phyloP scores from a whole-genome alignment of 2,797 vertebrate genomes.

The Sebastes steindachneri region DNA sequence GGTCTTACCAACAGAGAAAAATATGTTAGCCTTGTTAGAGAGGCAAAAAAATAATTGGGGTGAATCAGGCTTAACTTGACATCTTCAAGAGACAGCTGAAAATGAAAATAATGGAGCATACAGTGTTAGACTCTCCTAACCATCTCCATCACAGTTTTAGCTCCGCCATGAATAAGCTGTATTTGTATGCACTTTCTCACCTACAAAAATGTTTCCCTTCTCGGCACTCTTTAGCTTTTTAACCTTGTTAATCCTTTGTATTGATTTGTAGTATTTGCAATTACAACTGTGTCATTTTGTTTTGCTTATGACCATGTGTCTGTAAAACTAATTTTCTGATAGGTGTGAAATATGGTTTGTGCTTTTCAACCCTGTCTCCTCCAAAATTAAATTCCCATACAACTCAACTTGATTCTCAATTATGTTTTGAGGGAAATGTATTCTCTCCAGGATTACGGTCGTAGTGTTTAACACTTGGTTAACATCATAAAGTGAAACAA shows the following conservation, averaged over 20 bases:
- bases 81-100: background rate
- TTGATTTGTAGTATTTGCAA: background rate
- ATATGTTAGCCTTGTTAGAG: background rate
- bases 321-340: background rate
- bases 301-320: background rate
- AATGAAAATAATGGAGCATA: background rate
- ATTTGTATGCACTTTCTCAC: background rate
- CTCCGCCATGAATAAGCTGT: background rate
- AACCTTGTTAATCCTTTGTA: background rate
- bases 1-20: background rate
- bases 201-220: background rate
- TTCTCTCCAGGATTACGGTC: no score
- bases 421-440: no score
- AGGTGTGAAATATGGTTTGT: no score
- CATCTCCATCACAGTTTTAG: background rate
- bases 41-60: background rate
- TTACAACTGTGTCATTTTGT: background rate
- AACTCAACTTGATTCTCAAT: no score
- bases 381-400: no score
- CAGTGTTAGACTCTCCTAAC: background rate
- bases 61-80: background rate
- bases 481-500: no score
- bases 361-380: no score
- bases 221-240: background rate
- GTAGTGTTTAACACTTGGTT: no score